Evolutionary conservation across 2,797 vertebrate genomes (phyloP).

Genomic region (Spea hammondii): DNA sequence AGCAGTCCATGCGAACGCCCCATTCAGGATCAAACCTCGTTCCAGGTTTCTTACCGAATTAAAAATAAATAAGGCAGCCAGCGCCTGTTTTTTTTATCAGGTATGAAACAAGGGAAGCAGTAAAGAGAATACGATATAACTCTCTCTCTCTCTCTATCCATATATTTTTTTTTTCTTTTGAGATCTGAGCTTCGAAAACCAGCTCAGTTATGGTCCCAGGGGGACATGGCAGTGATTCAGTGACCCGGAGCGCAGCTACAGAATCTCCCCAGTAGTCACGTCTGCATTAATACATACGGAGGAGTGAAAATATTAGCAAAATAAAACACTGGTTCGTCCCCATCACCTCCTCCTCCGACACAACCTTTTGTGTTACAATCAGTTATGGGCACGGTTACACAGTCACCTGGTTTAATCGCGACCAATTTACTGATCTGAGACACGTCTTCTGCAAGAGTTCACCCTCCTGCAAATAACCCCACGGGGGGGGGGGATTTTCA

Average conservation of each 20-base stretch:
- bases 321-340: constrained; percentile 41
- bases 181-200: constrained; percentile 38
- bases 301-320: constrained; percentile 52
- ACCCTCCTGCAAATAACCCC: constrained; percentile 47
- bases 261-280: constrained; percentile 49
- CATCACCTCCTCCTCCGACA: constrained; percentile 1
- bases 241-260: constrained; percentile 43
- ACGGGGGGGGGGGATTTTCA: constrained; percentile 33
- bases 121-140: constrained; percentile 27
- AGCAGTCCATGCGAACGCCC: not conserved
- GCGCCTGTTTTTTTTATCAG: constrained; percentile 17
- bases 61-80: constrained; percentile 28
- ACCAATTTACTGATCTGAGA: constrained; percentile 46
- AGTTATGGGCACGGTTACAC: constrained; percentile 20
- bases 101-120: constrained; percentile 1
- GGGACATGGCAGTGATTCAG: constrained; percentile 45
- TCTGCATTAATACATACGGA: constrained; percentile 44
- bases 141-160: not conserved
- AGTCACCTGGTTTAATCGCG: constrained; percentile 38
- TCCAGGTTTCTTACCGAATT: not conserved
- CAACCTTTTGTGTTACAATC: constrained; percentile 38
- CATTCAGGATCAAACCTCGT: not conserved
- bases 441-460: constrained; percentile 41
- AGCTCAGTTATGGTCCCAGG: constrained; percentile 25
- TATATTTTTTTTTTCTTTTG: constrained; percentile 24